Evolutionary conservation across 2,113 vertebrate genomes (phyloP).

Genomic region (Heterotis niloticus): DNA sequence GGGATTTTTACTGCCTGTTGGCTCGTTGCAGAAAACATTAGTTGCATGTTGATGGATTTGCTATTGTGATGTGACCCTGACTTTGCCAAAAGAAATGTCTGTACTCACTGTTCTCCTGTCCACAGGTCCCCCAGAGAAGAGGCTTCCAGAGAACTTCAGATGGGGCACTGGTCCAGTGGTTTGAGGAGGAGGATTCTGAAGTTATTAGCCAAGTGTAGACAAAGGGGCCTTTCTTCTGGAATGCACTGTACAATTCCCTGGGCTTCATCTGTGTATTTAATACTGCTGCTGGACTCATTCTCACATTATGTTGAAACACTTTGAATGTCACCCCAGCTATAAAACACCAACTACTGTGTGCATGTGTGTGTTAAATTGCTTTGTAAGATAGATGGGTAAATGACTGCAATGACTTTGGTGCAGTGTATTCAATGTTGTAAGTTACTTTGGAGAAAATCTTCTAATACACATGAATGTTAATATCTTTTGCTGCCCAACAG

Average conservation of each 20-base stretch:
- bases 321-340: background rate
- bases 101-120: slow-evolving; percentile 3
- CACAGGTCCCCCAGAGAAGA: slow-evolving; percentile 59
- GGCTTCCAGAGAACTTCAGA: slow-evolving; percentile 60
- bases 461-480: no score
- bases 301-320: background rate
- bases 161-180: slow-evolving; percentile 58
- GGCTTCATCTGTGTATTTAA: slow-evolving; percentile 52
- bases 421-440: no score
- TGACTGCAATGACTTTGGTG: no score
- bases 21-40: background rate
- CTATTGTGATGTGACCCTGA: background rate
- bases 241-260: background rate
- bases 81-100: slow-evolving; percentile 7
- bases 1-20: no score
- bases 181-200: slow-evolving; percentile 68
- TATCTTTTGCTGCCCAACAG: no score
- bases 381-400: no score
- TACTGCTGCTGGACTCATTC: slow-evolving; percentile 35
- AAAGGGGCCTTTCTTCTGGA: background rate
- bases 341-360: background rate
- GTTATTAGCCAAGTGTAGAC: slow-evolving; percentile 73
- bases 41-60: background rate
- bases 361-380: no score
- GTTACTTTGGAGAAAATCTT: no score